Conservation (phyloP, 2,113 vertebrate genomes). For the Oreochromis spilurus region DNA sequence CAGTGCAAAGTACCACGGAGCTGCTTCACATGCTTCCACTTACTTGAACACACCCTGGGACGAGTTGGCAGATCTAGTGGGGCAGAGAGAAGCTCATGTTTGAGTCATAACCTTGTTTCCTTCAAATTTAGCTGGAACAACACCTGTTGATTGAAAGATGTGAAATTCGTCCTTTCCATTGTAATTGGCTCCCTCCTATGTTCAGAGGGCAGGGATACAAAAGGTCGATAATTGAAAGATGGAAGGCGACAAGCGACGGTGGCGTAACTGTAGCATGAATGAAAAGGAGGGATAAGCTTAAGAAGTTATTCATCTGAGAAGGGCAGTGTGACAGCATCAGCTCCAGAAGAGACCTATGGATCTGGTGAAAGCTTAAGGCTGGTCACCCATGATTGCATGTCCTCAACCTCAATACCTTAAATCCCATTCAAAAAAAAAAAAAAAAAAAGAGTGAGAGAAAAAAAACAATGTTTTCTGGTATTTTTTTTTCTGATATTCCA, state of each 20-base stretch:
- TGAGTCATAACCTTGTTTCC: conserved; percentile 56
- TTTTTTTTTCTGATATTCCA: neutral
- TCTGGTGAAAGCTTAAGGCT: conserved; percentile 13
- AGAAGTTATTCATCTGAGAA: conserved; percentile 44
- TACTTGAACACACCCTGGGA: conserved; percentile 21
- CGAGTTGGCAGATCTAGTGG: conserved; percentile 9
- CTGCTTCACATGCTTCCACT: conserved; percentile 21
- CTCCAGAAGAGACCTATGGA: conserved; percentile 13
- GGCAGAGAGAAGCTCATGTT: conserved; percentile 56
- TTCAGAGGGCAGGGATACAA: neutral
- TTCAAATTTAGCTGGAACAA: neutral
- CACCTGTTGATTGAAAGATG: conserved; percentile 56
- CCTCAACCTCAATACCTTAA: conserved; percentile 11
- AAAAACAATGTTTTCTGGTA: accelerated
- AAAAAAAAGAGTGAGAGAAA: accelerated
- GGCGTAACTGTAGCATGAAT: neutral
- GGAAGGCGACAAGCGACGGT: neutral
- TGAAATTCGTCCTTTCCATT: neutral
- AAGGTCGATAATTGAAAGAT: neutral
- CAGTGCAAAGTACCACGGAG: conserved; percentile 31
- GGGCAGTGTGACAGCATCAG: conserved; percentile 52
- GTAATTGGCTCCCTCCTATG: conserved; percentile 47
- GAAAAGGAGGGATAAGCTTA: conserved; percentile 35
- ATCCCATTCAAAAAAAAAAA: neutral
- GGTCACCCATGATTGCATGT: conserved; percentile 21